Percentiles rank a stretch among this genome's conserved stretches.
Conservation (phyloP, 2,888 invertebrate genomes). For the Chaetogeoica ovagalla region DNA sequence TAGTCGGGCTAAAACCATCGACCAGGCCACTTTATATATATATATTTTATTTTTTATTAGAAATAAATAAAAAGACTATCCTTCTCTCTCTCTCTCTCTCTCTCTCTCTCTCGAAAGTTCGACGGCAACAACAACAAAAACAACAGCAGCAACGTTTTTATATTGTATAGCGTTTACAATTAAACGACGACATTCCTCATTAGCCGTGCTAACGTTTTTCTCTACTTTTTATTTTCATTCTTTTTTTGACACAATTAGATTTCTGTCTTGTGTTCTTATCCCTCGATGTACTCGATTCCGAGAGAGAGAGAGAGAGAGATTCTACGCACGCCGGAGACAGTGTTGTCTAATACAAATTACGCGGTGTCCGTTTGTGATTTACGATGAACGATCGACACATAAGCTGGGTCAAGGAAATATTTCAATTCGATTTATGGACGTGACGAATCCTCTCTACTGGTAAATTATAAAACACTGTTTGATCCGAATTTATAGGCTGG, state of each 20-base stretch:
- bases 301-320: too few species aligned
- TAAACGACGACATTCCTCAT: slow-evolving; percentile 37
- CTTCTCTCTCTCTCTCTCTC: too few species aligned
- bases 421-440: too few species aligned
- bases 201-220: slow-evolving; percentile 20
- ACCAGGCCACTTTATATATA: neutral
- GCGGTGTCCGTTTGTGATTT: too few species aligned
- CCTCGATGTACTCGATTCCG: neutral
- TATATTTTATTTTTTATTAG: slow-evolving; percentile 14
- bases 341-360: too few species aligned
- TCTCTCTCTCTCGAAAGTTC: slow-evolving; percentile 33
- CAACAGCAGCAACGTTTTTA: slow-evolving; percentile 7
- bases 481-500: too few species aligned
- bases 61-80: slow-evolving; percentile 8
- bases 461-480: too few species aligned
- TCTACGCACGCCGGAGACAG: too few species aligned
- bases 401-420: too few species aligned
- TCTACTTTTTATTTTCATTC: neutral
- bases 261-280: neutral
- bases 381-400: too few species aligned
- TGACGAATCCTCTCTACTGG: too few species aligned
- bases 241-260: slow-evolving; percentile 2
- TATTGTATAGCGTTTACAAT: slow-evolving; percentile 11
- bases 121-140: slow-evolving; percentile 30
- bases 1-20: neutral